phyloP scores from a whole-genome alignment of 92 coral and sea anemone species.

The Bergia puertoricense region DNA sequence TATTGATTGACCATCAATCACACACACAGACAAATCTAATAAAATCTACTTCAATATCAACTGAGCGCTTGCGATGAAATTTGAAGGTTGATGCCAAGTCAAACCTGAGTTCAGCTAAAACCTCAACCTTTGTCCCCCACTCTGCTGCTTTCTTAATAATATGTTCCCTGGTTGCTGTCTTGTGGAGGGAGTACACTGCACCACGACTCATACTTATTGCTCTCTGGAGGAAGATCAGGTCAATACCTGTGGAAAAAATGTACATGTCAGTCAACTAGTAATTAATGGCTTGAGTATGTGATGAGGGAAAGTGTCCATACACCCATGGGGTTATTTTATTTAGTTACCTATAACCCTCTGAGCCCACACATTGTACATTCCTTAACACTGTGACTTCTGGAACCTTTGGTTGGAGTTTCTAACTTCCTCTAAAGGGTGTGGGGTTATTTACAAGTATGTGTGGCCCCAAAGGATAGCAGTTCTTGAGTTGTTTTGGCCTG shows the following conservation, averaged over 20 bases:
- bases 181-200: constrained; percentile 94
- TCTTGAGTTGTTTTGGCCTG: no score
- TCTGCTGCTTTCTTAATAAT: constrained; percentile 71
- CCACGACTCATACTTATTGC: constrained; percentile 77
- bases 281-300: no score
- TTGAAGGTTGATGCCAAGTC: constrained; percentile 85
- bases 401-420: no score
- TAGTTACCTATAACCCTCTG: no score
- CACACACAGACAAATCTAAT: constrained; percentile 64
- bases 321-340: no score
- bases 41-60: constrained; percentile 95
- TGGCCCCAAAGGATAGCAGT: no score
- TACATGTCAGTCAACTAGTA: neutral
- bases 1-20: neutral
- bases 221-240: constrained; percentile 77
- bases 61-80: constrained; percentile 85
- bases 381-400: no score
- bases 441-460: no score
- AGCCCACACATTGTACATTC: no score
- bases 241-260: constrained; percentile 71
- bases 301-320: no score
- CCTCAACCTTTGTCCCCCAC: constrained; percentile 83
- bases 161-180: constrained; percentile 88
- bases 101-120: constrained; percentile 92
- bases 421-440: no score